These are phyloP conservation scores for Neolamprologus modestus DNA, from an alignment of 2,113 vertebrate species.

Conservation along the genomic window DNA sequence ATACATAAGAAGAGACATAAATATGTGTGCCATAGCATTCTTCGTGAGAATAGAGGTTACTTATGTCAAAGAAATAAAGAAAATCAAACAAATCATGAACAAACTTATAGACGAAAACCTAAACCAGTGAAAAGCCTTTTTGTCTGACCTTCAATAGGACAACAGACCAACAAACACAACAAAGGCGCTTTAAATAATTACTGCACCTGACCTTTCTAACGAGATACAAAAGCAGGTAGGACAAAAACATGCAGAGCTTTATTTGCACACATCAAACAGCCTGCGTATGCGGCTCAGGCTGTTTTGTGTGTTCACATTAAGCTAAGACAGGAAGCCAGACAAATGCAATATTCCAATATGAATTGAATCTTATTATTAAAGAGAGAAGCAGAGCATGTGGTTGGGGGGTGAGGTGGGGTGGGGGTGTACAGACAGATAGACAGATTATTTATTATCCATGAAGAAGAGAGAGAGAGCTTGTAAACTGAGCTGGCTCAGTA, in stretches of 20 bases:
- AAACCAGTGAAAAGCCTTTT: background rate
- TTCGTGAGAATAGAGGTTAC: background rate
- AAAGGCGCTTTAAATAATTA: background rate
- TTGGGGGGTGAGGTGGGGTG: no score
- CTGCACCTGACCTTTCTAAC: background rate
- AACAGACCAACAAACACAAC: background rate
- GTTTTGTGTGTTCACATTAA: background rate
- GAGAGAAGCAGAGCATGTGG: fast-evolving
- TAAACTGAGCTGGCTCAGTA: conserved; percentile 25
- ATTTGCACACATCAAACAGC: background rate
- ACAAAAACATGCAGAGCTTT: background rate
- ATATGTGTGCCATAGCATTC: fast-evolving
- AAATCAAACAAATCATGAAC: background rate
- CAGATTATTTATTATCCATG: conserved; percentile 10
- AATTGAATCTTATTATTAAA: background rate
- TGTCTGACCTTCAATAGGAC: background rate
- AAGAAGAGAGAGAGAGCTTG: background rate
- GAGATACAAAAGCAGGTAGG: background rate
- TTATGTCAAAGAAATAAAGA: background rate
- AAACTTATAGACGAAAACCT: background rate
- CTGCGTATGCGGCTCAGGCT: background rate
- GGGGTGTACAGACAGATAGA: background rate
- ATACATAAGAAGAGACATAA: background rate
- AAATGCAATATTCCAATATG: background rate
- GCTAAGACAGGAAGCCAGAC: background rate